A percentile compares a stretch with the other conserved stretches of the same genome.
These are phyloP conservation scores for Syndactyla subalaris DNA, from an alignment of 2,797 vertebrate species.

Conservation along the genomic window DNA sequence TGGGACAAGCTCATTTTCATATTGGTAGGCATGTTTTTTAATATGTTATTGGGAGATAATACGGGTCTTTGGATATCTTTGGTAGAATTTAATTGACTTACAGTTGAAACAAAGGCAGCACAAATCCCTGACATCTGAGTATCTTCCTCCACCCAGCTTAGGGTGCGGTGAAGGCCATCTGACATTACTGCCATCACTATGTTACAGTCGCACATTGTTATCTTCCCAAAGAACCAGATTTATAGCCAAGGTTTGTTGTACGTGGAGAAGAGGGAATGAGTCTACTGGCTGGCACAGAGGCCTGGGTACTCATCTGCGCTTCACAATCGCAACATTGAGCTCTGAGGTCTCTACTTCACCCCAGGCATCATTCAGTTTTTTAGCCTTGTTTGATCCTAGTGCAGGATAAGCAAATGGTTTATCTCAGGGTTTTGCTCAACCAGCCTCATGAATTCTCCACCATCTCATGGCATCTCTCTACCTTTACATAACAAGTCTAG, in stretches of 20 bases:
- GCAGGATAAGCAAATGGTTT: background rate
- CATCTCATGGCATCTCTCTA: background rate
- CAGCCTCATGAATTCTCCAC: background rate
- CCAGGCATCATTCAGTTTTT: background rate
- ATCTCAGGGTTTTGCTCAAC: background rate
- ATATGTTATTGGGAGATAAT: background rate
- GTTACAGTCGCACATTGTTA: background rate
- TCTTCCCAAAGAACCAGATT: background rate
- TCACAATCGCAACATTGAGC: background rate
- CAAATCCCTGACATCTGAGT: background rate
- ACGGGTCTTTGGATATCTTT: background rate
- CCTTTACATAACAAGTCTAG: background rate
- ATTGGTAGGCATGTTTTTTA: background rate
- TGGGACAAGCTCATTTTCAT: background rate
- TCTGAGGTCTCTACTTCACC: background rate
- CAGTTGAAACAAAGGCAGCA: background rate
- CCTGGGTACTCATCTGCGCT: background rate
- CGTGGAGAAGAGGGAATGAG: background rate
- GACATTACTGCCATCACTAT: background rate
- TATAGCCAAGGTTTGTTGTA: background rate
- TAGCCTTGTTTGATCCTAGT: background rate
- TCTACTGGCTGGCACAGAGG: accelerated
- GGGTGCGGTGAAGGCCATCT: background rate
- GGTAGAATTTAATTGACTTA: background rate
- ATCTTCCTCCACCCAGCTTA: background rate